These are phyloP conservation scores for Leptobrachium ailaonicum DNA, from an alignment of 2,113 vertebrate genomes.

Conservation along the genomic window DNA sequence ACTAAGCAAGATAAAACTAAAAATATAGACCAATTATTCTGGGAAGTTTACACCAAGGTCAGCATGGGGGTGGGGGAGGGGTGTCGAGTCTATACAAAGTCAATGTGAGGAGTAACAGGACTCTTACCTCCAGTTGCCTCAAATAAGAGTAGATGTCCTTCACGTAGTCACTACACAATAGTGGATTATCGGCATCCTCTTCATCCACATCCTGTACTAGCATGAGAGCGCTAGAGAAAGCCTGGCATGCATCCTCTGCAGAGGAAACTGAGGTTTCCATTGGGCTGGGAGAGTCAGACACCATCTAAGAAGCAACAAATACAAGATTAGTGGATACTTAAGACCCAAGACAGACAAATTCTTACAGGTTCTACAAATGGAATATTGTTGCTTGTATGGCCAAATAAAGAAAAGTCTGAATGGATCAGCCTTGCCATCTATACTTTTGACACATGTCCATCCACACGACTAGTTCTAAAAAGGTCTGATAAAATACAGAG, in stretches of 20 bases:
- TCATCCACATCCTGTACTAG: slow-evolving; percentile 72
- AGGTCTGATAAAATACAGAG: too few relatives aligned
- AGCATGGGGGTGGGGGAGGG: too few relatives aligned
- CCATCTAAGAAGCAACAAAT: slow-evolving; percentile 35
- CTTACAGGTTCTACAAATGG: neutral
- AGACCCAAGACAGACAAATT: neutral
- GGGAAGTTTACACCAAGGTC: too few relatives aligned
- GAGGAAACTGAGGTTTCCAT: slow-evolving; percentile 69
- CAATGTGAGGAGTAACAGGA: too few relatives aligned
- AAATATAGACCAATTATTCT: too few relatives aligned
- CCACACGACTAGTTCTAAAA: neutral
- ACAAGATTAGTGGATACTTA: neutral
- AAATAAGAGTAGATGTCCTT: slow-evolving; percentile 85
- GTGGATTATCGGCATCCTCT: slow-evolving; percentile 71
- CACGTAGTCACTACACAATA: slow-evolving; percentile 78
- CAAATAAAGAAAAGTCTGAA: neutral
- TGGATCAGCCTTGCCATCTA: neutral
- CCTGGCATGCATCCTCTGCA: slow-evolving; percentile 67
- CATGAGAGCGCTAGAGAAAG: slow-evolving; percentile 77
- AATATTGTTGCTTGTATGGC: neutral
- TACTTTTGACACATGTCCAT: neutral
- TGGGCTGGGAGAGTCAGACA: slow-evolving; percentile 60
- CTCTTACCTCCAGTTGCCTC: slow-evolving; percentile 73
- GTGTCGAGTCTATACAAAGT: too few relatives aligned
- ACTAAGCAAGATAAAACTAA: too few relatives aligned